Evolutionary conservation across 2,888 invertebrate species (phyloP).

Genomic region (Acanthococcus lagerstroemiae): DNA sequence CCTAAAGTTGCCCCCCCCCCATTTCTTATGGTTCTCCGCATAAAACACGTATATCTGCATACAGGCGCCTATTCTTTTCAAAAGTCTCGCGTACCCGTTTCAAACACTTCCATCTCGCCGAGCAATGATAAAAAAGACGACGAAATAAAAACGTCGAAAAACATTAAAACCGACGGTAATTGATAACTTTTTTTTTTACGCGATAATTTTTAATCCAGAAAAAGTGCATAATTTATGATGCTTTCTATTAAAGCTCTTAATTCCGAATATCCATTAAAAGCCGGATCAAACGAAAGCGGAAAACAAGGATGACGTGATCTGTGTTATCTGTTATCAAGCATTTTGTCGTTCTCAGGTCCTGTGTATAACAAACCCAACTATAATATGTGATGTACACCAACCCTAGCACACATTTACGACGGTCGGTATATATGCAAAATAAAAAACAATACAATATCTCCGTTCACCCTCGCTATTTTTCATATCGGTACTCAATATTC

Average conservation of each 20-base stretch:
- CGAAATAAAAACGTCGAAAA: neutral
- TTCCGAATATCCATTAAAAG: constrained; percentile 30
- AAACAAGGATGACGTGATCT: constrained; percentile 30
- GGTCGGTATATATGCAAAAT: constrained; percentile 27
- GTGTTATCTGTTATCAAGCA: constrained; percentile 31
- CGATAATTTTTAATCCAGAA: constrained; percentile 27
- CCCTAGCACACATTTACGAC: constrained; percentile 8
- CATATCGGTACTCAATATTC: constrained; percentile 31
- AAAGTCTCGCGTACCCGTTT: neutral
- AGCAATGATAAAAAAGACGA: constrained; percentile 8
- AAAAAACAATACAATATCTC: constrained; percentile 31
- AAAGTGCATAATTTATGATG: constrained; percentile 28
- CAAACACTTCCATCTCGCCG: neutral
- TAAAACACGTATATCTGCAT: too few relatives aligned
- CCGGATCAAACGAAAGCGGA: constrained; percentile 31
- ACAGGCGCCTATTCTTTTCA: too few relatives aligned
- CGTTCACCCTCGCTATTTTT: constrained; percentile 31
- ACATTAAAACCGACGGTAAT: neutral
- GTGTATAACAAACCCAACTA: constrained; percentile 25
- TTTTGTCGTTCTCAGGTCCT: constrained; percentile 30
- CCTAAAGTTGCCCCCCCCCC: too few relatives aligned
- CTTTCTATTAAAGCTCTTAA: constrained; percentile 29
- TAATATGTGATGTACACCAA: constrained; percentile 13
- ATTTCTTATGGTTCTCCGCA: too few relatives aligned
- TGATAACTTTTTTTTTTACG: constrained; percentile 9